Conservation (phyloP, 1,140 invertebrate genomes). For the Drosophila leontia region DNA sequence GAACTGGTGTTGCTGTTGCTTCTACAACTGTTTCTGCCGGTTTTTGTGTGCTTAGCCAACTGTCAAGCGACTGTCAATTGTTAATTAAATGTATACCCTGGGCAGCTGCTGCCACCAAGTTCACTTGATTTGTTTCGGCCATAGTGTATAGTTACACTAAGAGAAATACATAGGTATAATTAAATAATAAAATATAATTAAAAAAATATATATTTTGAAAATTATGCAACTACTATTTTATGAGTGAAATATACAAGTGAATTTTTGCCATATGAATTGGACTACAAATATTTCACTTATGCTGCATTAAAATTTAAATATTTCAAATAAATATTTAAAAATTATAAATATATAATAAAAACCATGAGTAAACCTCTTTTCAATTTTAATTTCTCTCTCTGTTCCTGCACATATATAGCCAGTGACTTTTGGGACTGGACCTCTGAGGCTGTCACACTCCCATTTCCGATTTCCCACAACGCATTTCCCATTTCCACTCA, state of each 20-base stretch:
- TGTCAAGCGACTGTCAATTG: conserved; percentile 74
- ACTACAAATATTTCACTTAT: not conserved
- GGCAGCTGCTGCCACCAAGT: conserved; percentile 51
- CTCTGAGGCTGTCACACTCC: conserved; percentile 12
- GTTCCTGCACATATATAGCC: not conserved
- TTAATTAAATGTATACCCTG: conserved; percentile 68
- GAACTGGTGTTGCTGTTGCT: not conserved
- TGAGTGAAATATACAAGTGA: too few species aligned
- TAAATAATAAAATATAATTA: too few species aligned
- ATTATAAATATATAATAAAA: not conserved
- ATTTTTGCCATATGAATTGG: too few species aligned
- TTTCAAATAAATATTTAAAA: not conserved
- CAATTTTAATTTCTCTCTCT: not conserved
- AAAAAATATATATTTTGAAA: too few species aligned
- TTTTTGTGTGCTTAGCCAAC: conserved; percentile 51
- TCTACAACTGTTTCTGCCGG: conserved; percentile 9
- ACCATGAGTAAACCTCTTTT: not conserved
- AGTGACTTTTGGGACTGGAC: conserved; percentile 16
- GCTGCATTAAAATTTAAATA: not conserved
- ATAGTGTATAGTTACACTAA: not conserved
- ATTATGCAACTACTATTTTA: too few species aligned
- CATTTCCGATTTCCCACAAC: conserved; percentile 9
- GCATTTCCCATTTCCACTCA: conserved; percentile 13
- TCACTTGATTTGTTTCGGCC: conserved; percentile 65
- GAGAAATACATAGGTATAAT: conserved; percentile 4